Evolutionary conservation across 2,113 vertebrate genomes (phyloP), one percentile per base, ranked within the genome.

Genomic region (Progne subis): DNA sequence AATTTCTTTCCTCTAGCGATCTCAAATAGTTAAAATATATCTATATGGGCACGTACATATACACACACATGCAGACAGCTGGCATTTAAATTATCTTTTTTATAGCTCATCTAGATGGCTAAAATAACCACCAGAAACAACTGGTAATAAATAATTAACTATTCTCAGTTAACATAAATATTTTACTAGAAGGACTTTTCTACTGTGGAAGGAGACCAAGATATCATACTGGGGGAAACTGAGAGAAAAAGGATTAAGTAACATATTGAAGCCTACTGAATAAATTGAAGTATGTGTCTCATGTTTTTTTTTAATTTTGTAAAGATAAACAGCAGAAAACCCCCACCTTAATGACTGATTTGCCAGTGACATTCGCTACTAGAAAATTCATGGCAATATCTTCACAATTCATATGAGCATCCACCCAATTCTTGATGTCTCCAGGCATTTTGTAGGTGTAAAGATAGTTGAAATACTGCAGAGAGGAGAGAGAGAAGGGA

Each of bases 351-450:
- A 99, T 99, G 77, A 99, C 99, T 5, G 99, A 99, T 97, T 99
- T 99, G 78, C 99, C 99, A 6, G 99, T 99, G 96, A 99, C 98
- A 86, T 99, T 99, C 12, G 99, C 99, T 86, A 99, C 99, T 32
- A 99, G 98, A 95, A 99, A 99, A 96, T 99, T 99, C 99, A 99
- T 99, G 79, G 99, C 99, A 60, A 99, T 99, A 91, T 99, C 99
- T 97, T 99, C 99, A 93, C 99, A 99, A 96, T 99, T 99, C 99
- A 99, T 99, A 71, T 99, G 99, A 20, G 99, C 99, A 39, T 99
- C 99, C 91, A 99, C 99, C 99, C 99, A 99, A 65, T 99, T 99
- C 98, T 99, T 99, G 96, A 99, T 99, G 95, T 99, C 99, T 82
- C 99, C 99, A 25, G 99, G 99, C 99, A 99, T 99, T 97, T 99